These are phyloP conservation scores for Drosophila flavopinicola DNA, from an alignment of 2,888 invertebrate species.

Conservation along the genomic window DNA sequence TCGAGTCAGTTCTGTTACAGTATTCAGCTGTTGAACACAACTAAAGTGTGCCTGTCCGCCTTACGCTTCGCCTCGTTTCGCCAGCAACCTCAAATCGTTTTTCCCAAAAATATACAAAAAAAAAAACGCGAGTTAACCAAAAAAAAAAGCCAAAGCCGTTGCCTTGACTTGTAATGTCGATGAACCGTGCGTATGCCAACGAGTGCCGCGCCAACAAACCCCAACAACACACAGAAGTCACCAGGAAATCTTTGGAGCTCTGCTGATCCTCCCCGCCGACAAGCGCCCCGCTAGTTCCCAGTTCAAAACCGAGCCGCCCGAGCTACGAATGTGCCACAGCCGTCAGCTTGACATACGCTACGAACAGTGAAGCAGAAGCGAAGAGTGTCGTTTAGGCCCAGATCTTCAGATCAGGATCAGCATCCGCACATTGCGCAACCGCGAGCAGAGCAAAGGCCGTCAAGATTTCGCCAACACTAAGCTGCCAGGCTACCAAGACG, in stretches of 20 bases:
- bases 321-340: slow-evolving; percentile 57
- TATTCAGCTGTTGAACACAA: slow-evolving; percentile 82
- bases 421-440: slow-evolving; percentile 15
- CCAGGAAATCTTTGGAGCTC: slow-evolving; percentile 25
- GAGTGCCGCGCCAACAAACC: slow-evolving; percentile 61
- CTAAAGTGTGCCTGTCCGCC: slow-evolving; percentile 43
- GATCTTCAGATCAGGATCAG: too few species aligned
- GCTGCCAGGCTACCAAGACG: slow-evolving; percentile 81
- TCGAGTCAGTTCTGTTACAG: slow-evolving; percentile 82
- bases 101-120: slow-evolving; percentile 8
- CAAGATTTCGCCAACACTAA: slow-evolving; percentile 82
- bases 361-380: slow-evolving; percentile 35
- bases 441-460: slow-evolving; percentile 43
- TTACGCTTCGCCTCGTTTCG: background rate
- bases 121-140: slow-evolving; percentile 12
- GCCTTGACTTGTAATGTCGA: slow-evolving; percentile 76
- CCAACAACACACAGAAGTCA: slow-evolving; percentile 20
- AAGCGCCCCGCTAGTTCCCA: too few species aligned
- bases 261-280: slow-evolving; percentile 16
- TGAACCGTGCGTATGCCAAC: slow-evolving; percentile 70
- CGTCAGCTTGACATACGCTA: slow-evolving; percentile 55
- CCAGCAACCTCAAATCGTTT: slow-evolving; percentile 26
- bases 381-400: too few species aligned
- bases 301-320: background rate
- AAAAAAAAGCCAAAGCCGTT: slow-evolving; percentile 19